These are phyloP conservation scores for Osedax frankpressi DNA, from an alignment of 2,888 invertebrate genomes.

Conservation along the genomic window DNA sequence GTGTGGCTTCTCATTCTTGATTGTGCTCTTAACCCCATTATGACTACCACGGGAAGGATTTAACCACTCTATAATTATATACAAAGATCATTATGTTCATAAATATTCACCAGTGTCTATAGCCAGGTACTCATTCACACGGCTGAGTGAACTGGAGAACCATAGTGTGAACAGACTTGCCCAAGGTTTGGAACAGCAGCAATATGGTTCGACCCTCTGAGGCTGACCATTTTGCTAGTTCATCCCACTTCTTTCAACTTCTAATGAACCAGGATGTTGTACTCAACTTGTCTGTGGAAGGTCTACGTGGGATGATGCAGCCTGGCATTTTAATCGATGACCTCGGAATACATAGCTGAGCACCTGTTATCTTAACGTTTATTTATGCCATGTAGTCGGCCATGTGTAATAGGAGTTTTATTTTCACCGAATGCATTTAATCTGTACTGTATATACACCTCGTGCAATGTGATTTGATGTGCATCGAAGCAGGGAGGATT, in stretches of 20 bases:
- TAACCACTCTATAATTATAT: background rate
- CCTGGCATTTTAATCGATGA: conserved; percentile 3
- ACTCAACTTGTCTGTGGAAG: background rate
- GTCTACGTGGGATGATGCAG: background rate
- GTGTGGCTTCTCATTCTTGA: background rate
- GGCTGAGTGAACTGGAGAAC: background rate
- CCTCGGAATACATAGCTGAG: background rate
- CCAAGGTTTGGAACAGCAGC: background rate
- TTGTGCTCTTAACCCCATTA: background rate
- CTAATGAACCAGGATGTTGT: background rate
- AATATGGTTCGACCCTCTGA: background rate
- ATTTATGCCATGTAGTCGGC: background rate
- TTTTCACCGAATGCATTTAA: conserved; percentile 9
- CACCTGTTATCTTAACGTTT: conserved; percentile 8
- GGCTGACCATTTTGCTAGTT: background rate
- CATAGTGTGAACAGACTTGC: background rate
- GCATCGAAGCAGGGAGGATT: background rate
- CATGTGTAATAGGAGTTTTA: background rate
- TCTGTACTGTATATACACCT: conserved; percentile 5
- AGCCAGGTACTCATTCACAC: too few relatives aligned
- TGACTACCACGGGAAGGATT: background rate
- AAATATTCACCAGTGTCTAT: background rate
- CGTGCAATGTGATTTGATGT: conserved; percentile 5
- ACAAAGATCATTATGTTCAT: background rate
- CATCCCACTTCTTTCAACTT: background rate